phyloP scores from a whole-genome alignment of 2,797 vertebrate genomes.

The Arnoldichthys spilopterus region DNA sequence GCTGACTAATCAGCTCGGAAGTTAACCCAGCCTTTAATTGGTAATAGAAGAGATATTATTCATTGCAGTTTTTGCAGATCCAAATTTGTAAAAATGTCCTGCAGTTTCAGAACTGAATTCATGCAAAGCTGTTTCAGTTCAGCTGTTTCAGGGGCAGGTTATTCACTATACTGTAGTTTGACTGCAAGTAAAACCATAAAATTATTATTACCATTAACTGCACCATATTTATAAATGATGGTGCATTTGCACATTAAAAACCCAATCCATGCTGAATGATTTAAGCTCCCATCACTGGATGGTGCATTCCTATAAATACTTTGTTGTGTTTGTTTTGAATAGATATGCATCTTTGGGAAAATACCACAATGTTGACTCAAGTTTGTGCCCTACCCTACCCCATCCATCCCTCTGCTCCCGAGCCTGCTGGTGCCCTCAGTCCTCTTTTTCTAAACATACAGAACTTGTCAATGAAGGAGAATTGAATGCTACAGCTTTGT shows the following conservation, averaged over 20 bases:
- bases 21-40: too few species aligned
- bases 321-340: conserved; percentile 79
- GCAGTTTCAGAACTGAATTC: not conserved
- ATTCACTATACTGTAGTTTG: not conserved
- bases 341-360: conserved; percentile 84
- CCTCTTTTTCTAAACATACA: conserved; percentile 33
- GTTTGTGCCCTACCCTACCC: conserved; percentile 64
- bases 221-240: not conserved
- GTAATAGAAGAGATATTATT: too few species aligned
- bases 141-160: not conserved
- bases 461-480: conserved; percentile 24
- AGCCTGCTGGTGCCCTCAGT: conserved; percentile 16
- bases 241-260: not conserved
- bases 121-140: not conserved
- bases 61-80: too few species aligned
- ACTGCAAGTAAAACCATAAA: not conserved
- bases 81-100: not conserved
- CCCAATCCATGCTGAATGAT: not conserved
- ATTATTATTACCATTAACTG: too few species aligned
- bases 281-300: conserved; percentile 14
- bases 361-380: conserved; percentile 83
- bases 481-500: conserved; percentile 22
- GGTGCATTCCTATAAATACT: conserved; percentile 80
- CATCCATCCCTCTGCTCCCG: conserved; percentile 1
- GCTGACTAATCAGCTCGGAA: too few species aligned